phyloP scores from a whole-genome alignment of 2,888 invertebrate genomes.

The Tachina grossa region DNA sequence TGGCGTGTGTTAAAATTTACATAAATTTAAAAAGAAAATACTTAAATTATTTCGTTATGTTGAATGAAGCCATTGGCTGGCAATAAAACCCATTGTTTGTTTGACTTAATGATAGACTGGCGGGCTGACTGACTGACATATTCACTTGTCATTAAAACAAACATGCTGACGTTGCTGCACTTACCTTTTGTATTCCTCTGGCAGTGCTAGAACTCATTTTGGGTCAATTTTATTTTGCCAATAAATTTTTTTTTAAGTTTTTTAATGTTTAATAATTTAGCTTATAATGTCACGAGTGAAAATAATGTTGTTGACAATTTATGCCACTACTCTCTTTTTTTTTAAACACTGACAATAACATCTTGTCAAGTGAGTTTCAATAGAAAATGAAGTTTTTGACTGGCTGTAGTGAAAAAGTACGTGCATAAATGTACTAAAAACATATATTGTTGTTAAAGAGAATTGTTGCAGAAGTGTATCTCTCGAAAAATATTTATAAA shows the following conservation, averaged over 20 bases:
- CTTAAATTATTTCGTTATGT: background rate
- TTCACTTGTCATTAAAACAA: constrained; percentile 42
- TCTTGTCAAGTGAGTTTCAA: constrained; percentile 65
- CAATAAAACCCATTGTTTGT: constrained; percentile 46
- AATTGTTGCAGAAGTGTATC: constrained; percentile 12
- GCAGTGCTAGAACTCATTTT: background rate
- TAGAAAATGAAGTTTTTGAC: constrained; percentile 53
- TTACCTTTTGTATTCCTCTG: background rate
- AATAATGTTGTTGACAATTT: constrained; percentile 47
- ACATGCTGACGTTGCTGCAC: constrained; percentile 56
- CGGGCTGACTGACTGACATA: constrained; percentile 20
- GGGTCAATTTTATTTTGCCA: background rate
- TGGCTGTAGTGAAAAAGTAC: constrained; percentile 2
- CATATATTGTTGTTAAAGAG: constrained; percentile 14
- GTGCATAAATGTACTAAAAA: background rate
- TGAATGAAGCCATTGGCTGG: constrained; percentile 50
- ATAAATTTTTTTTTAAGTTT: constrained; percentile 42
- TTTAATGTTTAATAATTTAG: constrained; percentile 53
- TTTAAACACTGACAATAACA: constrained; percentile 30
- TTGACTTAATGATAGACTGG: constrained; percentile 21
- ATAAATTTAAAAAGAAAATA: constrained; percentile 34
- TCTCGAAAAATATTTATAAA: background rate
- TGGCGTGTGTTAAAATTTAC: constrained; percentile 2
- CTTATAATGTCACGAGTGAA: constrained; percentile 29
- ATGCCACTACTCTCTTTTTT: constrained; percentile 25